Conservation (phyloP, 2,888 invertebrate genomes). For the Zygothrica quintamaculata region DNA sequence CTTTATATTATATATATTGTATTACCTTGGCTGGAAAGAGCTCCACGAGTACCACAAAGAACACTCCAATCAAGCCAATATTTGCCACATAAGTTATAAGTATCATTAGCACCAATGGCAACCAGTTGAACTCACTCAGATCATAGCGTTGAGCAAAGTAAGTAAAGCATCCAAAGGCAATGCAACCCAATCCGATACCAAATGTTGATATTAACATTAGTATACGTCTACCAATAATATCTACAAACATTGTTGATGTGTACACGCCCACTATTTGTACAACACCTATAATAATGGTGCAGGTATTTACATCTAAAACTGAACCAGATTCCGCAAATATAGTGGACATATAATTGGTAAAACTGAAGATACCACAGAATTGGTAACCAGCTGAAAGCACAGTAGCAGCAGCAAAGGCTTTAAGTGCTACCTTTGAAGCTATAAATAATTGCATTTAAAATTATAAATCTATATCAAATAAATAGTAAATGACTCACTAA, state of each 20-base stretch:
- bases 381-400: constrained; percentile 74
- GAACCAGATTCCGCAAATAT: constrained; percentile 80
- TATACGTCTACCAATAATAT: constrained; percentile 78
- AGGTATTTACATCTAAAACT: constrained; percentile 75
- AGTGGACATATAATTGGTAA: constrained; percentile 82
- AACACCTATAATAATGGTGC: constrained; percentile 80
- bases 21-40: constrained; percentile 81
- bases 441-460: no score
- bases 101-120: constrained; percentile 80
- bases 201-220: constrained; percentile 78
- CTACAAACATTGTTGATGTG: constrained; percentile 77
- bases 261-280: constrained; percentile 81
- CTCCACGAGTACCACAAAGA: constrained; percentile 81
- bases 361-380: constrained; percentile 78
- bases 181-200: constrained; percentile 73
- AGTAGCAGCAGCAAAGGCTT: constrained; percentile 64
- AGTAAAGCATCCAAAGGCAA: constrained; percentile 74
- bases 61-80: constrained; percentile 79
- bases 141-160: constrained; percentile 51
- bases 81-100: constrained; percentile 76
- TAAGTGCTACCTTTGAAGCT: constrained; percentile 75
- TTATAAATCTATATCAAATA: neutral
- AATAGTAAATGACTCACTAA: no score
- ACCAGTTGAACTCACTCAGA: constrained; percentile 67
- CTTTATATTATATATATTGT: neutral